These are phyloP conservation scores for Coelopa pilipes DNA, from an alignment of 2,888 invertebrate genomes.

Conservation along the genomic window DNA sequence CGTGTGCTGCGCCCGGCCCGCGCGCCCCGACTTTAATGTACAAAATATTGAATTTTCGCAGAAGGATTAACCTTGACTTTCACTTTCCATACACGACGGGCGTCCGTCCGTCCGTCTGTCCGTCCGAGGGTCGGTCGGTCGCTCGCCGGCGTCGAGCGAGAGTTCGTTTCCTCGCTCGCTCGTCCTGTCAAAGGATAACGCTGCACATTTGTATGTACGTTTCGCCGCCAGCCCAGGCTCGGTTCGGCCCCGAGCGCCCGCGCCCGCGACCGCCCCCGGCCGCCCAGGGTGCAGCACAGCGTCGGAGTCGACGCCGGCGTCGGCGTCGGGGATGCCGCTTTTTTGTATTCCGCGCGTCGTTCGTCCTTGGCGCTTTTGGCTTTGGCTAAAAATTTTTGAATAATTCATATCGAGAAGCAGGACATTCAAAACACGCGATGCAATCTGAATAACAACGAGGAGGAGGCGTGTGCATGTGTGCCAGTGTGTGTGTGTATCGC, in stretches of 20 bases:
- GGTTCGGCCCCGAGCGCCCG: too few species aligned
- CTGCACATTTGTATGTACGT: slow-evolving; percentile 58
- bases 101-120: slow-evolving; percentile 29
- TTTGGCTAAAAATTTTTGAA: slow-evolving; percentile 60
- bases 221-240: slow-evolving; percentile 40
- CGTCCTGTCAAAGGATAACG: slow-evolving; percentile 63
- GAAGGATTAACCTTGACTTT: slow-evolving; percentile 67
- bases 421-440: slow-evolving; percentile 67
- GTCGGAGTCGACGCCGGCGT: slow-evolving; percentile 19
- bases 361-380: slow-evolving; percentile 61
- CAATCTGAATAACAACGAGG: slow-evolving; percentile 63
- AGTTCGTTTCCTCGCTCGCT: slow-evolving; percentile 31
- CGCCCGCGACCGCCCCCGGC: slow-evolving; percentile 10
- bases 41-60: slow-evolving; percentile 62
- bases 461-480: slow-evolving; percentile 37
- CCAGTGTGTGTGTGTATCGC: slow-evolving; percentile 21
- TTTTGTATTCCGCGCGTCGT: slow-evolving; percentile 63
- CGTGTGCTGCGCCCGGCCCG: slow-evolving; percentile 25
- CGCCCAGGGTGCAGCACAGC: slow-evolving; percentile 16
- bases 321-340: slow-evolving; percentile 37
- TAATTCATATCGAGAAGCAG: slow-evolving; percentile 66
- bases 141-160: neutral
- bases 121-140: slow-evolving; percentile 16
- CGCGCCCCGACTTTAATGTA: slow-evolving; percentile 57
- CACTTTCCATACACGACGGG: slow-evolving; percentile 57